phyloP scores from a whole-genome alignment of 2,888 invertebrate genomes.

The Pediacus dermestoides region DNA sequence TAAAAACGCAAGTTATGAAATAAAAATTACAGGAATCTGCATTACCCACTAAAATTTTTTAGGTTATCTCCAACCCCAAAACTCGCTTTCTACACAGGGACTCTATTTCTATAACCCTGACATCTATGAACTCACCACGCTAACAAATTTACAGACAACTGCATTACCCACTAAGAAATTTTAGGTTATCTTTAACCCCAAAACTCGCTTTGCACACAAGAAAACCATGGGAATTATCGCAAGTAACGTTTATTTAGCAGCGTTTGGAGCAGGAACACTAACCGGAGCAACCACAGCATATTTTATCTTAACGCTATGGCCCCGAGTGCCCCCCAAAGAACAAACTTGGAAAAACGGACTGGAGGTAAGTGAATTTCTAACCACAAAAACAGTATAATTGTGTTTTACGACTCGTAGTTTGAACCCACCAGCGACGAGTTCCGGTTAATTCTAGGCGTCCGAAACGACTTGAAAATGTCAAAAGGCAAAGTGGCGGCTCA shows the following conservation, averaged over 20 bases:
- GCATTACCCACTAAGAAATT: no score
- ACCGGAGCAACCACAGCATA: constrained; percentile 41
- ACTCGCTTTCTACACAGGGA: no score
- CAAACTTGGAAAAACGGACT: constrained; percentile 36
- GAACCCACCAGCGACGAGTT: constrained; percentile 55
- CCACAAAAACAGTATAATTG: constrained; percentile 4
- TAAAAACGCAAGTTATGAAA: no score
- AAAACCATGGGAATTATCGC: constrained; percentile 42
- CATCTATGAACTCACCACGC: no score
- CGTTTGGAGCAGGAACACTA: constrained; percentile 41
- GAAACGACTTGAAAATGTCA: constrained; percentile 90
- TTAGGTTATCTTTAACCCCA: no score
- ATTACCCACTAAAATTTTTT: no score
- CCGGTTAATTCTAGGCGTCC: constrained; percentile 81
- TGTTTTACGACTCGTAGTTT: constrained; percentile 34
- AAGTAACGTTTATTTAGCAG: constrained; percentile 36
- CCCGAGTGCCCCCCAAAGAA: constrained; percentile 21
- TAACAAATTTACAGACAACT: no score
- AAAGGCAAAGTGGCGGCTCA: constrained; percentile 94
- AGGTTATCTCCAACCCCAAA: no score
- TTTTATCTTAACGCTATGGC: constrained; percentile 31
- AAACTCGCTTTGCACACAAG: no score
- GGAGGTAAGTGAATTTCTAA: constrained; percentile 34
- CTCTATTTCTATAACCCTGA: no score
- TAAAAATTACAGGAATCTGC: no score